Base-by-base conservation (phyloP, 2,797 vertebrate species). In the Avahi laniger region DNA sequence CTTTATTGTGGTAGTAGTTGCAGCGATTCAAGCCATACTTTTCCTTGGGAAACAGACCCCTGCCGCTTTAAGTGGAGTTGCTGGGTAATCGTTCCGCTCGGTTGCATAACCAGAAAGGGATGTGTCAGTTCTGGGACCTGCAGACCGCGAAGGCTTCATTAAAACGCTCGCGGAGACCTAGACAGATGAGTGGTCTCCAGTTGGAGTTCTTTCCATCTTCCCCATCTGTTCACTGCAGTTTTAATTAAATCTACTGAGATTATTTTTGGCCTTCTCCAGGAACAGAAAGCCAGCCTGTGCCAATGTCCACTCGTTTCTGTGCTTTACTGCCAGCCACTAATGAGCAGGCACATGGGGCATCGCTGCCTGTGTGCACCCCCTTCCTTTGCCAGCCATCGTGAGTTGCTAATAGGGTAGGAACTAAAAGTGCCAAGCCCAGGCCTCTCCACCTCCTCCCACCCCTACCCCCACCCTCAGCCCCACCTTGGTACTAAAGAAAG, bases 161-260 rank as follows among this genome's bases (percentile, higher is more conserved):
- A 98, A 98, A 99, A 98, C 97, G 30, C 97, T 97, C 82, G 0
- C 13, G 0, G 97, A 99, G 99, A 98, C 99, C 99, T 98, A 98
- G 99, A 99, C 99, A 99, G 99, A 99, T 99, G 99, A 99, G 99
- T 96, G 96, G 99, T 99, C 99, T 99, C 99, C 98, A 99, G 99
- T 99, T 99, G 99, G 99, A 99, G 98, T 99, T 99, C 99, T 98
- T 99, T 99, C 99, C 98, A 98, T 99, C 99, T 99, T 99, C 98
- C 99, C 99, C 99, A 99, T 99, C 99, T 99, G 99, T 99, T 99
- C 99, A 94, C 98, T 98, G 98, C 97, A 97, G 98, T 99, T 99
- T 99, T 99, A 99, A 99, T 99, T 99, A 99, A 99, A 99, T 99
- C 99, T 99, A 99, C 99, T 98, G 99, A 99, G 99, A 99, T 98